phyloP scores from a whole-genome alignment of 2,797 vertebrate species.

The Bothrops alternatus region DNA sequence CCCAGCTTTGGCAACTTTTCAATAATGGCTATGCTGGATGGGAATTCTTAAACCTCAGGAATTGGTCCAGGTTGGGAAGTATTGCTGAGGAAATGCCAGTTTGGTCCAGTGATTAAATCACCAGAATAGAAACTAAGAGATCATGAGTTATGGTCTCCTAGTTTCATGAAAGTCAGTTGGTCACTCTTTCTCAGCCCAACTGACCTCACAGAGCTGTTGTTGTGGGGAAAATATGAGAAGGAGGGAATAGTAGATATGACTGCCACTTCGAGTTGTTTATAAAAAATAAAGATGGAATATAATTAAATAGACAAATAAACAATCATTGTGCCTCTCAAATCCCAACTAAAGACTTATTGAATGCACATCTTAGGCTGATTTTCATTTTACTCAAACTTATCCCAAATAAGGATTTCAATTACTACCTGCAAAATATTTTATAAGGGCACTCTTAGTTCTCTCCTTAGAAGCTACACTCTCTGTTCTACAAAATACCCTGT shows the following conservation, averaged over 20 bases:
- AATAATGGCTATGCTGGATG: neutral
- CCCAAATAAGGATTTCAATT: neutral
- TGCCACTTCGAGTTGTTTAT: neutral
- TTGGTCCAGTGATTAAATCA: neutral
- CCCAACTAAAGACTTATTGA: neutral
- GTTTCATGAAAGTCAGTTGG: neutral
- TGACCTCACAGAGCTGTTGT: neutral
- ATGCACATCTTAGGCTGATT: neutral
- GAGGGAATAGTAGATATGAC: neutral
- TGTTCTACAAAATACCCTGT: neutral
- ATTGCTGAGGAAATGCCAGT: neutral
- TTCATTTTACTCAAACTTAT: neutral
- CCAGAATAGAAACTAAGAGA: neutral
- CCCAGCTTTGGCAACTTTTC: neutral
- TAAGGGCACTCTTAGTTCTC: neutral
- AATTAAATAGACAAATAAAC: neutral
- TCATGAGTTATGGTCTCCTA: neutral
- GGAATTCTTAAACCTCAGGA: neutral
- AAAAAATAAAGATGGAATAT: too few species aligned
- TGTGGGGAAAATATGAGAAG: neutral
- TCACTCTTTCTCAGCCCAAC: neutral
- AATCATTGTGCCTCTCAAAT: neutral
- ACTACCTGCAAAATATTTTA: neutral
- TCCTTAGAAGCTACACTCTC: neutral
- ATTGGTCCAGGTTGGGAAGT: neutral